A percentile compares a stretch with the other conserved stretches of the same genome.
Conservation (phyloP, 2,888 invertebrate species). For the Diadegma fenestrale region DNA sequence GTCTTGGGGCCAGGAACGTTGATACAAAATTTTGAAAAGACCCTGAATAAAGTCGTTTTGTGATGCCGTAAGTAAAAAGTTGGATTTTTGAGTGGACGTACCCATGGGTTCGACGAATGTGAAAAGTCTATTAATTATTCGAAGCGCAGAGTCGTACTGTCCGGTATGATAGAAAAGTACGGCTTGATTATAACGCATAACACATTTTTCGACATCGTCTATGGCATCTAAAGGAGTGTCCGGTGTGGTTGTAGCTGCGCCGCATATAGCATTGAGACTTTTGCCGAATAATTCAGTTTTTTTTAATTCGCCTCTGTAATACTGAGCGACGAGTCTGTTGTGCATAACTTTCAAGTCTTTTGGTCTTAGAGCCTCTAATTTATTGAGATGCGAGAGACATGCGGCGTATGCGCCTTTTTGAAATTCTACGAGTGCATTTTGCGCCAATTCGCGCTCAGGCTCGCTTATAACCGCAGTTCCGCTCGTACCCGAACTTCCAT, state of each 20-base stretch:
- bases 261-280: conserved; percentile 88
- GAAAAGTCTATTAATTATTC: conserved; percentile 88
- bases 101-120: conserved; percentile 90
- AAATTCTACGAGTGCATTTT: conserved; percentile 88
- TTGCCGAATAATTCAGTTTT: conserved; percentile 91
- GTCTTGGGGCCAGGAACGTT: no score
- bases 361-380: conserved; percentile 88
- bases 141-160: conserved; percentile 90
- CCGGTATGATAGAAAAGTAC: conserved; percentile 91
- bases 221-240: conserved; percentile 86
- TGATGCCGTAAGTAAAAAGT: background rate
- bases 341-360: conserved; percentile 92
- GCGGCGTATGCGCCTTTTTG: conserved; percentile 88
- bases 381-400: conserved; percentile 88
- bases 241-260: conserved; percentile 79
- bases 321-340: conserved; percentile 94
- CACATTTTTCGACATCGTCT: conserved; percentile 89
- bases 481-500: conserved; percentile 35
- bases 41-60: no score
- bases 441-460: conserved; percentile 87
- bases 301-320: conserved; percentile 90
- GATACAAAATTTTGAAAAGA: no score
- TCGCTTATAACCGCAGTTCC: conserved; percentile 82
- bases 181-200: conserved; percentile 92
- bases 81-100: conserved; percentile 76